Evolutionary conservation across 2,888 invertebrate species (phyloP), one percentile per base, ranked within the genome.

Genomic region (Drosophila kanekoi): DNA sequence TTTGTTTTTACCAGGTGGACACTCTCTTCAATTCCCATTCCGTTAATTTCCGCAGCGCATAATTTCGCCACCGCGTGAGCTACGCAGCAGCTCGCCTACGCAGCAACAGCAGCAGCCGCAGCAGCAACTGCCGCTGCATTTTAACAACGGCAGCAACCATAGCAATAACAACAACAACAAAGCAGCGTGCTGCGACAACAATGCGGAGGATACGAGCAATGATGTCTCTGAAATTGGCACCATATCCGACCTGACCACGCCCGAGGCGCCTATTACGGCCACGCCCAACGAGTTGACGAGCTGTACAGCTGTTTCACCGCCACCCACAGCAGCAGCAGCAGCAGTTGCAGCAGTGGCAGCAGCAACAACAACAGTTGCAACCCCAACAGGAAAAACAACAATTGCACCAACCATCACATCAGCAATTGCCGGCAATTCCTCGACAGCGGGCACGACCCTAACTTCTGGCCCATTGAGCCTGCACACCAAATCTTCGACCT

Each of bases 401-500:
- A 14, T 53, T 33, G 20, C 48, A 59, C 8, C 28, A 28, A 18
- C 45, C 45, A 32, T 37, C 35, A 14, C 51, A 40, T 20, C 60
- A 48, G 52, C 66, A 18, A 53, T 67, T 38, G 56, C 53, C 5
- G 57, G 35, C 37, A 67, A 58, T 53, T 77, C 70, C 49, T 79
- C 64, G 57, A 56, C 49, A n/a, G 35, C 23, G 8, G 49, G 51
- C 32, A 10, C 51, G 10, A 43, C 47, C 16, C 37, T 60, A 4
- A 51, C 62, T 18, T 40, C 70, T n/a, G 72, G 65, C 44, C 81
- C 84, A 13, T 62, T 90, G 61, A 85, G 85, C 51, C 77, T 90
- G 58, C 90, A 90, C 51, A 90, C 91, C 38, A 92, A 92, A 83
- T 92, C 94, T 64, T 93, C 96, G 56, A 96, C 97, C 37, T 97